Base-by-base conservation (phyloP, 2,888 invertebrate genomes). In the Zaprionus bogoriensis region DNA sequence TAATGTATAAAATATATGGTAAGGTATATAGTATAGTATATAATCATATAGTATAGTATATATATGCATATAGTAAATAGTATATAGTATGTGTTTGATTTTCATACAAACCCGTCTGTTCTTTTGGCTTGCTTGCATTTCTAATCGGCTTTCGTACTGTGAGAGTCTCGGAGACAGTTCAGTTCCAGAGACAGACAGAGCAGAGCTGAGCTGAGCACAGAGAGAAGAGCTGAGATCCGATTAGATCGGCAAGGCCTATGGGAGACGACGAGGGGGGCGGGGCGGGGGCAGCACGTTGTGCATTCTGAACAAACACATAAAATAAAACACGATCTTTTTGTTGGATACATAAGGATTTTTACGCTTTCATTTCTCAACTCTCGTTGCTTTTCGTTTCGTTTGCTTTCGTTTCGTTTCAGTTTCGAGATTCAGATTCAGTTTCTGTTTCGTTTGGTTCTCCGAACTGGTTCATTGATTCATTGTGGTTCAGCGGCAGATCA, bases 301-400 rank as follows among this genome's bases (percentile, higher is more conserved):
- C 76, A 63, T 84, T 78, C 82, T 82, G 87, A 82, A 76, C 82
- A 82, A 78, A 83, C 84, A 82, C 80, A 82, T 82, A 81, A 74
- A 80, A 80, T 83, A 82, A 73, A 74, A 85, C 67, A 77, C 72
- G 62, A 65, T 65, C 20, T 36, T 47, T 58, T 41, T 27, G 23
- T 50, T 39, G 59, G 9, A 3, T 14, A 14, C 17, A 30, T 22
- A 20, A 5, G 14, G 12, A 14, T 9, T 22, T 62, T 50, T 59
- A 30, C 53, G 64, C 32, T 28, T 51, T 57, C 19, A 42, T 36
- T 42, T 42, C 27, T 41, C 23, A 32, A 60, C 51, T 50, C 57
- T 62, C 62, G 32, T 41, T 45, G 51, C 62, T 25, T 50, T 50
- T 30, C 44, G 14, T 6, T 44, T 48, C 30, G 41, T 28, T 55